These are phyloP conservation scores for Sceliomorpha sp. DNA, from an alignment of 2,888 invertebrate species.

Conservation along the genomic window DNA sequence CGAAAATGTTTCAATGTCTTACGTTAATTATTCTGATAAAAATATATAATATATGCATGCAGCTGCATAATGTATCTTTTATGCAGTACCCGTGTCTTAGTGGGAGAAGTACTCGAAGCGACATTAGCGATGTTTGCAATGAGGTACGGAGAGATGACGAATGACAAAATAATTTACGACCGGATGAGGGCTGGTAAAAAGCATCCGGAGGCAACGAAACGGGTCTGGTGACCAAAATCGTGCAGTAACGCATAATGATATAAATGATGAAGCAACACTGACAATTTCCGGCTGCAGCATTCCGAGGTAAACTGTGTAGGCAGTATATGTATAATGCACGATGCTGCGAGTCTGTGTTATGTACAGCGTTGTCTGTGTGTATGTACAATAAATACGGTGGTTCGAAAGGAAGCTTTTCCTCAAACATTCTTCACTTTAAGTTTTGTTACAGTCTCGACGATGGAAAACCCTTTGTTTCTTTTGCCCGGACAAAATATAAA, in stretches of 20 bases:
- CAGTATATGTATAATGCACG: conserved; percentile 12
- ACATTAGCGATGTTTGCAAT: conserved; percentile 13
- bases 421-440: neutral
- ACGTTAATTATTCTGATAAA: neutral
- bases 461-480: neutral
- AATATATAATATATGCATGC: conserved; percentile 31
- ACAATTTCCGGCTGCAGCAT: conserved; percentile 26
- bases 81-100: conserved; percentile 33
- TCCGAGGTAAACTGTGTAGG: conserved; percentile 20
- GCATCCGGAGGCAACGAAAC: conserved; percentile 17
- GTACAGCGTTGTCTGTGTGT: conserved; percentile 21
- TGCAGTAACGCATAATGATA: conserved; percentile 45
- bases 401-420: conserved; percentile 19
- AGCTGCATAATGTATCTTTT: conserved; percentile 43
- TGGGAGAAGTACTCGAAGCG: conserved; percentile 40
- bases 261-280: conserved; percentile 42
- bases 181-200: conserved; percentile 22
- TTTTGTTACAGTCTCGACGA: neutral
- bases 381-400: conserved; percentile 22
- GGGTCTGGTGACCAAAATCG: conserved; percentile 25
- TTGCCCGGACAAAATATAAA: no score
- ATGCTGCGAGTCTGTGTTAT: conserved; percentile 26
- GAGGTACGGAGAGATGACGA: conserved; percentile 4
- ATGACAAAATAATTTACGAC: conserved; percentile 43
- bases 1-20: neutral